Conservation (phyloP, 2,113 vertebrate genomes). For the Chiloscyllium plagiosum region DNA sequence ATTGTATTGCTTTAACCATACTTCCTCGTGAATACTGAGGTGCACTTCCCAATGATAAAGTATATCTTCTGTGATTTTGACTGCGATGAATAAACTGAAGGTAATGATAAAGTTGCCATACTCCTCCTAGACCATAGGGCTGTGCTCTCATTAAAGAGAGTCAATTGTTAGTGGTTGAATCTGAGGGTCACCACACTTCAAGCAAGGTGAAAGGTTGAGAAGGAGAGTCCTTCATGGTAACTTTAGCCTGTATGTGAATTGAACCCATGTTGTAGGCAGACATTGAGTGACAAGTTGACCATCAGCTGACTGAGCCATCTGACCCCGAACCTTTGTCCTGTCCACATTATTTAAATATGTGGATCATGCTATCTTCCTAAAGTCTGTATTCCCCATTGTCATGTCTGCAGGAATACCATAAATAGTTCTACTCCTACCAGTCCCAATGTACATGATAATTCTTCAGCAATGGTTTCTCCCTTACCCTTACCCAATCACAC, state of each 20-base stretch:
- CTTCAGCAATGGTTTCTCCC: not conserved
- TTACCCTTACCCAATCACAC: not conserved
- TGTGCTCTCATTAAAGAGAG: no score
- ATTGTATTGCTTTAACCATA: not conserved
- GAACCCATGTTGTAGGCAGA: no score
- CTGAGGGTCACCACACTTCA: no score
- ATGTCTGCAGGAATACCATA: not conserved
- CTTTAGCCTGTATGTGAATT: no score
- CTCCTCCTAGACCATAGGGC: no score
- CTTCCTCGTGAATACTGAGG: not conserved
- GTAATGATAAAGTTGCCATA: no score
- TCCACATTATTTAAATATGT: not conserved
- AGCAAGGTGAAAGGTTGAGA: no score
- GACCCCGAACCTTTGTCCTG: not conserved
- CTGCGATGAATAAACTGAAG: not conserved
- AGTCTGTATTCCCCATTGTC: not conserved
- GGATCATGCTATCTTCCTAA: not conserved
- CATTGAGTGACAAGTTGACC: no score
- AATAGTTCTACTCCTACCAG: not conserved
- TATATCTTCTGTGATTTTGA: not conserved
- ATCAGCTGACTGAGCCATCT: no score
- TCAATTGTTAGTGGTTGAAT: no score
- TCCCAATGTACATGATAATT: not conserved
- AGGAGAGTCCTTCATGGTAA: no score
- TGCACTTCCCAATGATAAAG: not conserved